Evolutionary conservation across 2,888 invertebrate genomes (phyloP), one percentile per base, ranked within the genome.

Genomic region (Lepidochrysops patricia): DNA sequence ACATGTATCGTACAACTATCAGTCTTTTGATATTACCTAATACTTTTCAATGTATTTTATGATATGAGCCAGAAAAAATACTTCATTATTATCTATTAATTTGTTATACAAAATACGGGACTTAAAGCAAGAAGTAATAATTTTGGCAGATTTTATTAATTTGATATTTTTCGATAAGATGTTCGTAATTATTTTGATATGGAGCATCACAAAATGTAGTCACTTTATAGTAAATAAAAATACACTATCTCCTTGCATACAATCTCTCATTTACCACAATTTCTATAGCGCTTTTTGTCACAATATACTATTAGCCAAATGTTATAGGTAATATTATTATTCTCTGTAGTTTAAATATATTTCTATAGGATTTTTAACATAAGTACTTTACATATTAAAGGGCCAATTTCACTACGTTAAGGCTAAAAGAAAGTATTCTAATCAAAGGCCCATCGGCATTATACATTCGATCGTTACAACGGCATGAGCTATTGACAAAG

Each of bases 1-100:
- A 87, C 86, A 79, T 79, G 76, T 68, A 77, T 73, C 75, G 74
- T 86, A 83, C 79, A 79, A 76, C 84, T 87, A 87, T 88, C 88
- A 88, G 88, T 88, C 88, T 87, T 87, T 80, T 64, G 74, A 74
- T 54, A 74, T 72, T 70, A 75, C 73, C 65, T 70, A 74, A 72
- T 72, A 62, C 54, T 50, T 52, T 56, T 57, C 59, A 61, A 54
- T 25, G 26, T n/a, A n/a, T n/a, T 57, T 57, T 23, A 57, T 54
- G 54, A 13, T 19, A 54, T 54, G 32, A 54, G 29, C 32, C 54
- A 15, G 29, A 29, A 54, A 43, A 37, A 57, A 57, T 57, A 34
- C 35, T 25, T 35, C 13, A 6, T 9, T 34, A 56, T 32, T 23
- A n/a, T n/a, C n/a, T n/a, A 32, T 25, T 37, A 15, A 25, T 57